Percentiles rank a stretch among this genome's conserved stretches.
phyloP scores from a whole-genome alignment of 1,140 invertebrate genomes.

The Holotrichia oblita region DNA sequence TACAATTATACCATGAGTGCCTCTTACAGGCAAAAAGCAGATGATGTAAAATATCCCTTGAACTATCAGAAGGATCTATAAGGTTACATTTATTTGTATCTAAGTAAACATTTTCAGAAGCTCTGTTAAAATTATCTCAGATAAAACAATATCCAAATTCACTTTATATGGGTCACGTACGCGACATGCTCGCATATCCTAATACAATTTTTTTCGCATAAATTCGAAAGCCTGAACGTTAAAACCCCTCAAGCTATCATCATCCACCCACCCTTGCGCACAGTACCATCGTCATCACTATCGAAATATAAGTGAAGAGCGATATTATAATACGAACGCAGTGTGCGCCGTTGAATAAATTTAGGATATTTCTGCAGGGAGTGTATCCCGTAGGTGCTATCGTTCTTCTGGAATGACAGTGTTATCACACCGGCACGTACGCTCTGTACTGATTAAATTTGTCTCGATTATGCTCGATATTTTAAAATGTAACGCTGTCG shows the following conservation, averaged over 20 bases:
- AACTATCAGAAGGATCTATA: too few species aligned
- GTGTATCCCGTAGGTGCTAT: conserved; percentile 54
- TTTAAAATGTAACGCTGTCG: conserved; percentile 48
- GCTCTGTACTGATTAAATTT: conserved; percentile 56
- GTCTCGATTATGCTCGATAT: conserved; percentile 52
- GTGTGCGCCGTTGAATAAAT: conserved; percentile 48
- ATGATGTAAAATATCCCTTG: too few species aligned
- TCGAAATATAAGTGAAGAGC: conserved; percentile 46
- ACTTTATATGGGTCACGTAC: neutral
- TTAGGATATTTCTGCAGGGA: conserved; percentile 56
- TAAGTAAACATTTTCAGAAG: too few species aligned
- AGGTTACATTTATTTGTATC: too few species aligned
- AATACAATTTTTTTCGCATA: conserved; percentile 15
- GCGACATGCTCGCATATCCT: neutral
- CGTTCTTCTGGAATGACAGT: conserved; percentile 57
- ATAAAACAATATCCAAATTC: neutral
- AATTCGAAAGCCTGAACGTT: conserved; percentile 7
- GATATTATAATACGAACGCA: conserved; percentile 52
- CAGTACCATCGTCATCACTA: conserved; percentile 3
- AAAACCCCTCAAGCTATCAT: too few species aligned
- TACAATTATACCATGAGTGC: too few species aligned
- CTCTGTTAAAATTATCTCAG: neutral
- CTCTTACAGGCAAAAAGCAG: too few species aligned
- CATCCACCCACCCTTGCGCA: neutral
- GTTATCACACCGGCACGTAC: conserved; percentile 54